Evolutionary conservation across 1,140 invertebrate genomes (phyloP), one percentile per base, ranked within the genome.

Genomic region (Drosophila pectinifera): DNA sequence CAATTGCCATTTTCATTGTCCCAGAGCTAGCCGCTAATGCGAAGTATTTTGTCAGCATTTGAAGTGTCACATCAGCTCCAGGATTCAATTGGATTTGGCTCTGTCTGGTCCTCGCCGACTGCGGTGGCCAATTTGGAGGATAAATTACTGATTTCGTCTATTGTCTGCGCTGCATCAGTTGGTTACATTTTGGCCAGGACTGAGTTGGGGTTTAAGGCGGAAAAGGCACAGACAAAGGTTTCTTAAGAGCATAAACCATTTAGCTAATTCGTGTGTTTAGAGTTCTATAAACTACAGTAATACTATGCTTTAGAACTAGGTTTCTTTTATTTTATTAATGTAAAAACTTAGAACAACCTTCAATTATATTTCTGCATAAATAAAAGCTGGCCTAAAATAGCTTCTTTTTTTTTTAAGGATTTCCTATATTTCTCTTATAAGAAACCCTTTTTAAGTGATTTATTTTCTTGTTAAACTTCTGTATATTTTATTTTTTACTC

Each of bases 31-130:
- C 54, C 69, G 83, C 88, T 86, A 86, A 88, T 86, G 79, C 83
- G 83, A 79, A 80, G 77, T 88, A 86, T 86, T 86, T 76, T 88
- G 82, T 88, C 83, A 86, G 83, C 79, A 65, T 73, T 83, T 88
- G 62, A 79, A 83, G 75, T 83, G 79, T 82, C 83, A 57, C 70
- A 72, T 78, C 79, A 74, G 63, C 78, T 73, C 43, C 45, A 28
- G 34, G 43, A 57, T 54, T 58, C 61, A 73, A 70, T 78, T 78
- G 56, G 75, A 88, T 86, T 78, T 81, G 70, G 68, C 74, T 67
- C 70, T 73, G 78, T 86, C 82, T 78, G 82, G 57, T 45, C 22
- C 34, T 20, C 28, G 14, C 18, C 34, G 57, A 38, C 24, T 34
- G 58, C 34, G 31, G 38, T 24, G 63, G 61, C 51, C 75, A 78